Base-by-base conservation (phyloP, 2,113 vertebrate species). In the Illadopsis cleaveri region DNA sequence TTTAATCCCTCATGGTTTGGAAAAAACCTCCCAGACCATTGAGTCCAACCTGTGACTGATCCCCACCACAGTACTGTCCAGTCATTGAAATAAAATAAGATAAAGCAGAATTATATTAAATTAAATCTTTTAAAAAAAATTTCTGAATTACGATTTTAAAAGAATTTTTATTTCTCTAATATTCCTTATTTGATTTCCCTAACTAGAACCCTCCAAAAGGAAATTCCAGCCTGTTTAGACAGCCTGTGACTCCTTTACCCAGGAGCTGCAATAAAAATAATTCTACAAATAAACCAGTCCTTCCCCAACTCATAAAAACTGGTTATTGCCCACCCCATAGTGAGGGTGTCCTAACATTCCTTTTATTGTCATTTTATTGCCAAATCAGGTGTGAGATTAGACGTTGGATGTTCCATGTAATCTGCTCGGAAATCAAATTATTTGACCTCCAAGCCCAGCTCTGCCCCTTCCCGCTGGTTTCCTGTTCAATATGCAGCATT, bases 371-470 rank as follows among this genome's bases (percentile, higher is more conserved):
- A 97, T 96, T 97, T 97, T 96, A 96, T 98, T 98, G 97, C 97
- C 98, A 97, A 97, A 98, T 96, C 97, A 94, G 98, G 91, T 97
- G 94, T 98, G 98, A 98, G 98, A 98, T 98, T 98, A 98, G 98
- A 98, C 98, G 98, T 98, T 98, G 98, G 98, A 98, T 98, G 98
- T 99, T 98, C 98, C 98, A 90, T 98, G 97, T 99, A 99, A 99
- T 99, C 99, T 99, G 98, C 98, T 98, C 96, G 82, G 97, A 99
- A 99, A 99, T 99, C 98, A 99, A 99, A 99, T 99, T 98, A 99
- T 99, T 99, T 99, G 99, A 99, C 99, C 99, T 98, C 98, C 97
- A 97, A 98, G 98, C 98, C 98, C 98, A 97, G 98, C 96, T 82
- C 97, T 98, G 98, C 98, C 98, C 98, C 98, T 98, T 99, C 98